Evolutionary conservation across 2,888 invertebrate species (phyloP), one percentile per base, ranked within the genome.

Genomic region (Drosophila macrothrix): DNA sequence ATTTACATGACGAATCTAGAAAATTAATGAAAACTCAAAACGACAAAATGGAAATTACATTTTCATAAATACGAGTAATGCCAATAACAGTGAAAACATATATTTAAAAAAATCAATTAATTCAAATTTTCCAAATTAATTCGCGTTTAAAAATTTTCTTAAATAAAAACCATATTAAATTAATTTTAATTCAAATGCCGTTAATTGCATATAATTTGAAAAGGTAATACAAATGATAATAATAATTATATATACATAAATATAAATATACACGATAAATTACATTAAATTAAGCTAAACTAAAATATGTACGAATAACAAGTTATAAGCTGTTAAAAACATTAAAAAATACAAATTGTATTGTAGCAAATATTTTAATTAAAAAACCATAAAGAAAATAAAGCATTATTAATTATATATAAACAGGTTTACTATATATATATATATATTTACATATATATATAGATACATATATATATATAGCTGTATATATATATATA

Each of bases 341-440:
- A 82, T 81, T 72, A 76, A 78, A 61, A 63, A 75, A 84, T 83
- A 88, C 86, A 87, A 89, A 84, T 82, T 85, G 88, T 91, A 84
- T 82, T 87, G 87, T 89, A 89, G 87, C 70, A 88, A 78, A 87
- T 87, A 87, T 87, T 87, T 87, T 87, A 91, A 88, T 87, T 90
- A 82, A 77, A 80, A 82, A 80, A 78, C 37, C 31, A 55, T 82
- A 71, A 68, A 70, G 59, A 73, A 73, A 82, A 88, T 84, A 90
- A 86, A 89, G 83, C 84, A 90, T 90, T 86, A 90, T 90, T 89
- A 82, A 78, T 89, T 62, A 90, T 83, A 83, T 55, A 25, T 25
- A 16, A 25, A 25, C 16, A 83, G 50, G 16, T 46, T 9, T 16
- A 25, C 4, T 54, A 46, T 35, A 35, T 7, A 55, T 4, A 37